Conservation (phyloP, 2,888 invertebrate genomes). For the Eupeodes latifasciatus region DNA sequence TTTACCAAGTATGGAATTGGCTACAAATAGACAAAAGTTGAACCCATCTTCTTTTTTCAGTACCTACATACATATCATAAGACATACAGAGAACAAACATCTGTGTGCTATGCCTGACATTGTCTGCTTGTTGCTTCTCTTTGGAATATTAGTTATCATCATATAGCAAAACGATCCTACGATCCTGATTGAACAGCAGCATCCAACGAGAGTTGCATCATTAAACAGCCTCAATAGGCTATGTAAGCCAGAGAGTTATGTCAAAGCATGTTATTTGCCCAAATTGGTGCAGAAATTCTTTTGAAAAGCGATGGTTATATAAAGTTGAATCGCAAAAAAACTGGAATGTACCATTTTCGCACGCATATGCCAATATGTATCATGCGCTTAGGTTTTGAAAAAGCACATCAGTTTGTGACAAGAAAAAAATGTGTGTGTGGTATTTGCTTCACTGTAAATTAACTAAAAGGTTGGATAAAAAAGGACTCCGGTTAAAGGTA, state of each 20-base stretch:
- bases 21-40: constrained; percentile 31
- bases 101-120: constrained; percentile 1
- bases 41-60: constrained; percentile 64
- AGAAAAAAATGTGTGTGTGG: constrained; percentile 35
- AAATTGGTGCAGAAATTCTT: constrained; percentile 70
- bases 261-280: constrained; percentile 63
- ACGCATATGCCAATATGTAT: constrained; percentile 28
- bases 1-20: constrained; percentile 33
- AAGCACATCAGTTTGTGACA: constrained; percentile 33
- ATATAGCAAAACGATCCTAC: constrained; percentile 34
- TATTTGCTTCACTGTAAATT: background rate
- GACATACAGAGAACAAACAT: constrained; percentile 7
- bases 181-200: constrained; percentile 45
- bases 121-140: constrained; percentile 13
- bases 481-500: background rate
- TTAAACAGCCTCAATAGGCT: constrained; percentile 8
- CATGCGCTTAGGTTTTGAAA: constrained; percentile 32
- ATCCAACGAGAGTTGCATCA: constrained; percentile 54
- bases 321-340: constrained; percentile 38
- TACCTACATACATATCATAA: background rate
- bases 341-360: constrained; percentile 58
- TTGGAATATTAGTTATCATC: constrained; percentile 11
- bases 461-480: background rate
- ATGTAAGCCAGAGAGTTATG: constrained; percentile 68
- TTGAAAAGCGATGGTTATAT: constrained; percentile 57